A percentile compares a stretch with the other conserved stretches of the same genome.
Evolutionary conservation across 2,113 vertebrate genomes (phyloP).

Genomic region (Indicator maculatus): DNA sequence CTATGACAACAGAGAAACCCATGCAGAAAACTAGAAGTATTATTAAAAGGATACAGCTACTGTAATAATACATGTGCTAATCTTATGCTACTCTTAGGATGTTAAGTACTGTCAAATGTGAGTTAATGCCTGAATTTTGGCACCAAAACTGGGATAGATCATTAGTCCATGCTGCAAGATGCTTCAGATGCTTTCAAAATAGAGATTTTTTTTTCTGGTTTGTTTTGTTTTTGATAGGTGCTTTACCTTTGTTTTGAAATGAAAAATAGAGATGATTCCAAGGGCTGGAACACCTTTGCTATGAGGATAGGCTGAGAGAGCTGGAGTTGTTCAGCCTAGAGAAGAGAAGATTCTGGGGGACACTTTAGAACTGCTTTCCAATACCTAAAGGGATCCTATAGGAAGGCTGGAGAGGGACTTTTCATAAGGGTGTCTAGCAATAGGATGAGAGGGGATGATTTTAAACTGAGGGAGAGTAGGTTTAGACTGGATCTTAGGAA

Average conservation of each 20-base stretch:
- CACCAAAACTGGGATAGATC: not conserved
- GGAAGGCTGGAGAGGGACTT: no score
- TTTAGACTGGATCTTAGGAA: no score
- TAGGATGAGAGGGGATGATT: no score
- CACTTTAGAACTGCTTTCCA: no score
- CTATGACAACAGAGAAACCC: not conserved
- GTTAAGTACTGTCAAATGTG: not conserved
- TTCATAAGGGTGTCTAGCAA: no score
- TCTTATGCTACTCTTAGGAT: not conserved
- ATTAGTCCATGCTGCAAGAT: not conserved
- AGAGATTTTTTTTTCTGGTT: not conserved
- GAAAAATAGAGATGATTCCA: not conserved
- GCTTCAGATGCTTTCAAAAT: not conserved
- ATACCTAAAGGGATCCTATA: no score
- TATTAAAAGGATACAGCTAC: not conserved
- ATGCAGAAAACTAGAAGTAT: accelerated
- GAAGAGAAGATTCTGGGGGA: no score
- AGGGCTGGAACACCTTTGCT: no score
- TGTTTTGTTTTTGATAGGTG: not conserved
- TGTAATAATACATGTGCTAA: not conserved
- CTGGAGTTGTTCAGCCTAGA: no score
- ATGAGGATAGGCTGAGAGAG: no score
- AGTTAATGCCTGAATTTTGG: not conserved
- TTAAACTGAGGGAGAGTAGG: no score
- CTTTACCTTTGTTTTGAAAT: not conserved